Evolutionary conservation across 1,140 invertebrate genomes (phyloP).

Genomic region (Heliconius melpomene): DNA sequence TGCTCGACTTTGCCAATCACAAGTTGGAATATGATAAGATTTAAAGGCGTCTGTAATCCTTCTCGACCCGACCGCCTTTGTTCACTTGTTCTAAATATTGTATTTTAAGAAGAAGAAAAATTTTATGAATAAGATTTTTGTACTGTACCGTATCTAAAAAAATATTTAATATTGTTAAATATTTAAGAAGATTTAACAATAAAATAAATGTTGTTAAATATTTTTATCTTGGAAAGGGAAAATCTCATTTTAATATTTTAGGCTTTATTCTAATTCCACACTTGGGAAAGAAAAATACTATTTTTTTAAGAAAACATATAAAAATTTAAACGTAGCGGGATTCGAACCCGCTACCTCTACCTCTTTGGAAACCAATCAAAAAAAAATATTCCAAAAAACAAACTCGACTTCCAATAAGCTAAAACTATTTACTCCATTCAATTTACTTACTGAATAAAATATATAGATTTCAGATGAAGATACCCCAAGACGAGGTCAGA

Average conservation of each 20-base stretch:
- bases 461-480: constrained; percentile 8
- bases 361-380: too few relatives aligned
- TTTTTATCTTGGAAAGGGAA: neutral
- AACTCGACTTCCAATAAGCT: neutral
- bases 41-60: constrained; percentile 10
- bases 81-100: constrained; percentile 1
- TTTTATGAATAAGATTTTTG: neutral
- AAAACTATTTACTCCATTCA: neutral
- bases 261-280: too few relatives aligned
- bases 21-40: constrained; percentile 13
- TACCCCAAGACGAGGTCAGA: constrained; percentile 18
- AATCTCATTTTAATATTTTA: neutral
- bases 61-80: constrained; percentile 9
- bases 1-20: constrained; percentile 19
- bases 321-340: too few relatives aligned
- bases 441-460: constrained; percentile 2
- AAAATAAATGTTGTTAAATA: too few relatives aligned
- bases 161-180: neutral
- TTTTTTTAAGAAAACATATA: too few relatives aligned
- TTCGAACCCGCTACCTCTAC: too few relatives aligned
- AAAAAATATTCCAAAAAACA: neutral
- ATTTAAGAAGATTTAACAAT: too few relatives aligned
- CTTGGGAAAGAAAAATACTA: too few relatives aligned
- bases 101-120: neutral
- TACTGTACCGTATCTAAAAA: neutral